Evolutionary conservation across 2,888 invertebrate genomes (phyloP).

Genomic region (Philereme vetulata): DNA sequence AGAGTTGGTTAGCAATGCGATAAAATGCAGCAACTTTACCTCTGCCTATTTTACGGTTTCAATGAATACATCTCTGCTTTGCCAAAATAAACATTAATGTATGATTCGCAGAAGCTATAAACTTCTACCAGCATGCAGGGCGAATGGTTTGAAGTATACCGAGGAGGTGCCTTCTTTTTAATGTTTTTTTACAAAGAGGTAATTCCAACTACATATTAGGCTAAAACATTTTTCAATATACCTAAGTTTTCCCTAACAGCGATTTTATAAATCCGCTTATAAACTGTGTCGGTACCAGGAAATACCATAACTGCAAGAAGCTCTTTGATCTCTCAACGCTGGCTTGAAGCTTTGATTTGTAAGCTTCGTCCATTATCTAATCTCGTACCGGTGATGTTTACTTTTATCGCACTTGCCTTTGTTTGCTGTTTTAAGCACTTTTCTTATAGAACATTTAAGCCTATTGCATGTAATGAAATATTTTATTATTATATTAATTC

Average conservation of each 20-base stretch:
- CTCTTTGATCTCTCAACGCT: constrained; percentile 35
- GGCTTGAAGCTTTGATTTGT: constrained; percentile 30
- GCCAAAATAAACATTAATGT: too few relatives aligned
- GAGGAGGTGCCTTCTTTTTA: too few relatives aligned
- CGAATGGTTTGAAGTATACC: too few relatives aligned
- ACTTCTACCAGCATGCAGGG: too few relatives aligned
- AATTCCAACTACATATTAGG: background rate
- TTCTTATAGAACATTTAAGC: constrained; percentile 4
- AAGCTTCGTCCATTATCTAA: constrained; percentile 30
- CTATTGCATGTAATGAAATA: too few relatives aligned
- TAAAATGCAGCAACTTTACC: constrained; percentile 24
- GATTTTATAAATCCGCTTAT: constrained; percentile 22
- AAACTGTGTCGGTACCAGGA: constrained; percentile 45
- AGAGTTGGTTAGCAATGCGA: constrained; percentile 26
- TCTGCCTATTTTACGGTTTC: constrained; percentile 22
- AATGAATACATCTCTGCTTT: background rate
- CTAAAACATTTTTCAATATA: background rate
- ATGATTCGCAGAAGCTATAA: too few relatives aligned
- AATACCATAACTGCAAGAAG: constrained; percentile 39
- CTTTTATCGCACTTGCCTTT: constrained; percentile 24
- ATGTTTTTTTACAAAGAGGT: background rate
- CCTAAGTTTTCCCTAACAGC: background rate
- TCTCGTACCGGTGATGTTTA: constrained; percentile 25
- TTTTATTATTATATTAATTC: too few relatives aligned
- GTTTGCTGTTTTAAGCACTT: constrained; percentile 10